Evolutionary conservation across 2,888 invertebrate species (phyloP).

Genomic region (Limnephilus lunatus): DNA sequence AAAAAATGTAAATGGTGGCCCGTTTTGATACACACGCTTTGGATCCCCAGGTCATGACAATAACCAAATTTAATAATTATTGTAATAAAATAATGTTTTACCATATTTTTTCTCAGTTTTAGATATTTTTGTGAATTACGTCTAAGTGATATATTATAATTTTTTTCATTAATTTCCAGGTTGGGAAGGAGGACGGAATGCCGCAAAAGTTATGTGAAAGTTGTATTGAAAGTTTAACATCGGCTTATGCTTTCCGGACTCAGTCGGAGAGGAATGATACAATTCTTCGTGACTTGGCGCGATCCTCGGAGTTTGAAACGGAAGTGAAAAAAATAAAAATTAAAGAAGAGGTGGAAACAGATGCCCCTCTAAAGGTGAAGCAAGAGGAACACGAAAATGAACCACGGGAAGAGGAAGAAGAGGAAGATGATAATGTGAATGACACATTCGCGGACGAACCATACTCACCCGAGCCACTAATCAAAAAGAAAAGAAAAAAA

Average conservation of each 20-base stretch:
- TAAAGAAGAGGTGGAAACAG: slow-evolving; percentile 66
- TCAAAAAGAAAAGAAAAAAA: slow-evolving; percentile 65
- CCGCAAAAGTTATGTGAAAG: slow-evolving; percentile 79
- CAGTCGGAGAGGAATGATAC: slow-evolving; percentile 74
- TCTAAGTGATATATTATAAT: neutral
- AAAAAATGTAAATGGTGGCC: neutral
- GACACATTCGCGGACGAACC: slow-evolving; percentile 62
- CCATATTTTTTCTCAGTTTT: no score
- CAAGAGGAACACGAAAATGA: slow-evolving; percentile 61
- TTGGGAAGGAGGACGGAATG: slow-evolving; percentile 76
- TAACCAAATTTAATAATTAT: neutral
- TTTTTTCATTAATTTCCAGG: slow-evolving; percentile 68
- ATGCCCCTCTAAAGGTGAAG: slow-evolving; percentile 67
- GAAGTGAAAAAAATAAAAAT: slow-evolving; percentile 61
- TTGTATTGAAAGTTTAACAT: slow-evolving; percentile 76
- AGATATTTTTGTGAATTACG: no score
- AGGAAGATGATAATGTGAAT: slow-evolving; percentile 66
- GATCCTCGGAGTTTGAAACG: slow-evolving; percentile 51
- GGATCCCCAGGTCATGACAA: neutral
- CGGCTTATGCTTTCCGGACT: slow-evolving; percentile 75
- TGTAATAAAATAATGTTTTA: no score
- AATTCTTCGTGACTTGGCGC: slow-evolving; percentile 69
- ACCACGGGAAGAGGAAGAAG: slow-evolving; percentile 54
- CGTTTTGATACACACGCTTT: neutral
- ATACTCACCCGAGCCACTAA: slow-evolving; percentile 41